Percentiles rank a stretch among this genome's conserved stretches.
Conservation (phyloP, 2,113 vertebrate species). For the Clinocottus analis region DNA sequence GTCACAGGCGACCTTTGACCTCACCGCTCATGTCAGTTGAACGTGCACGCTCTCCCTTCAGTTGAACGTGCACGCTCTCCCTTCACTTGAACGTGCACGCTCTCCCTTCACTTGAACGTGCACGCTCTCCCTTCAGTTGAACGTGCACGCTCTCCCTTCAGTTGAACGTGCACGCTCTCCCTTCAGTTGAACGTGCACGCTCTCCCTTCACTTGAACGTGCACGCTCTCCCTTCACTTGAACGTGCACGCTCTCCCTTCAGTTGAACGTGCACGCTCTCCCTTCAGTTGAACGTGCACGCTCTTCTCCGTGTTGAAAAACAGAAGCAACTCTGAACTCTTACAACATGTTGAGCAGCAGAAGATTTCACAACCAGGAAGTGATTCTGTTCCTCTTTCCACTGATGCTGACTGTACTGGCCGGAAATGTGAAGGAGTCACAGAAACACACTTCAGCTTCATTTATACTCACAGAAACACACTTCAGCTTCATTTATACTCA, state of each 20-base stretch:
- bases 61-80: too few relatives aligned
- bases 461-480: background rate
- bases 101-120: too few relatives aligned
- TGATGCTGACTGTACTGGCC: background rate
- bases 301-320: slow-evolving; percentile 26
- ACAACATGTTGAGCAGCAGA: slow-evolving; percentile 13
- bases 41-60: slow-evolving; percentile 10
- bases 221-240: too few relatives aligned
- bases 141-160: too few relatives aligned
- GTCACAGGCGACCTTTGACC: slow-evolving; percentile 16
- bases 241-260: too few relatives aligned
- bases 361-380: slow-evolving; percentile 49
- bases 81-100: too few relatives aligned
- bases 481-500: background rate
- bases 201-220: too few relatives aligned
- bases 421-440: background rate
- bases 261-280: background rate
- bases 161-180: too few relatives aligned
- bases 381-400: slow-evolving; percentile 50
- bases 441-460: background rate
- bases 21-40: background rate
- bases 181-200: too few relatives aligned
- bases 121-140: too few relatives aligned
- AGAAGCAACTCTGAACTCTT: slow-evolving; percentile 11
- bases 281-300: background rate